Evolutionary conservation across 2,888 invertebrate genomes (phyloP), one percentile per base, ranked within the genome.

Genomic region (Cyrtodaria siliqua): DNA sequence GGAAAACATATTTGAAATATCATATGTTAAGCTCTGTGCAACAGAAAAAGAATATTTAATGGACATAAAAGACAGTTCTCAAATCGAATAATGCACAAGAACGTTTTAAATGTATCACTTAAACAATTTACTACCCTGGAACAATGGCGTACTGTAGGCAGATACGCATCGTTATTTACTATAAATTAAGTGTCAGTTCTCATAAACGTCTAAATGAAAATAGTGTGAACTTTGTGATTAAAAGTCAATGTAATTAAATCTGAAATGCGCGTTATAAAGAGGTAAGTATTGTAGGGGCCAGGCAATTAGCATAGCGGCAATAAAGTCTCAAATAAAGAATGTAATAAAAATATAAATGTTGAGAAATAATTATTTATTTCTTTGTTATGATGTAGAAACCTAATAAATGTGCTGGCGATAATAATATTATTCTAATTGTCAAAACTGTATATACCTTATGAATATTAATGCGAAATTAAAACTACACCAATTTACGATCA

Each of bases 341-440:
- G 72, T 61, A 72, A 72, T 72, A 72, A 72, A 72, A 72, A 61
- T 72, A 72, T 72, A 72, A 60, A 60, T 52, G 53, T 66, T 47
- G 33, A 23, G 44, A 66, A 60, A 29, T 55, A 66, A 72, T 66
- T 66, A 66, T 56, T 64, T 66, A 66, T 66, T 66, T 66, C 72
- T 72, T 72, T 72, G 66, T 72, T 60, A 66, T 71, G 57, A 53
- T 52, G 64, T 52, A 16, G 60, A 59, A 72, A 56, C 55, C 49
- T 66, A 72, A 72, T 72, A 66, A 72, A 72, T 72, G 49, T 72
- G 72, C 60, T 57, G 20, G 50, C 33, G 40, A 27, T 49, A 66
- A 53, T 66, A 33, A 57, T 66, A 66, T 60, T 61, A 61, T 61
- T 72, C 57, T 59, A 55, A 71, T 71, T 71, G 64, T 57, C 44